These are phyloP conservation scores for Ammodytes marinus DNA, from an alignment of 2,113 vertebrate genomes.

Conservation along the genomic window DNA sequence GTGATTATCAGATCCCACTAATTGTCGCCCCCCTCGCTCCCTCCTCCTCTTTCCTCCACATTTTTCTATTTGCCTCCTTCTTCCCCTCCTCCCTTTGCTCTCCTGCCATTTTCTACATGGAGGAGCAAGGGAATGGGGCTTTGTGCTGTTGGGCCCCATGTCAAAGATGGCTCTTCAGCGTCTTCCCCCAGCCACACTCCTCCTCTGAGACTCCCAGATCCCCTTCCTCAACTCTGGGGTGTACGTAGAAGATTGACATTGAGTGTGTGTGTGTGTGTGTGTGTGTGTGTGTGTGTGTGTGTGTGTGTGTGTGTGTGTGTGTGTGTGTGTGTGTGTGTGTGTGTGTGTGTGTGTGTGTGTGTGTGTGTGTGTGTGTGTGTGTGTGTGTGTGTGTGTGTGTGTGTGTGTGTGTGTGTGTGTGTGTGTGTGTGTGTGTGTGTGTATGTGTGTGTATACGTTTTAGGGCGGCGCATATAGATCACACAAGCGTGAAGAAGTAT, in stretches of 20 bases:
- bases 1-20: slow-evolving; percentile 86
- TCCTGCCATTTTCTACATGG: slow-evolving; percentile 86
- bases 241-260: slow-evolving; percentile 18
- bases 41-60: slow-evolving; percentile 67
- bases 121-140: slow-evolving; percentile 82
- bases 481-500: slow-evolving; percentile 36
- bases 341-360: not conserved
- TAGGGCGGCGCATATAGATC: slow-evolving; percentile 32
- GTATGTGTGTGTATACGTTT: too few relatives aligned
- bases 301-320: not conserved
- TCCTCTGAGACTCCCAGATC: slow-evolving; percentile 56
- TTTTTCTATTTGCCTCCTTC: slow-evolving; percentile 61
- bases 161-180: slow-evolving; percentile 78
- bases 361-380: not conserved
- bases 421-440: not conserved
- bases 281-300: not conserved
- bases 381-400: not conserved
- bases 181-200: slow-evolving; percentile 57
- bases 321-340: not conserved
- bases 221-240: slow-evolving; percentile 44
- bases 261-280: not conserved
- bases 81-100: slow-evolving; percentile 75
- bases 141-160: slow-evolving; percentile 81
- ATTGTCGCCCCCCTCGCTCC: slow-evolving; percentile 76
- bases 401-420: not conserved